Base-by-base conservation (phyloP, 2,113 vertebrate species). In the Origma solitaria region DNA sequence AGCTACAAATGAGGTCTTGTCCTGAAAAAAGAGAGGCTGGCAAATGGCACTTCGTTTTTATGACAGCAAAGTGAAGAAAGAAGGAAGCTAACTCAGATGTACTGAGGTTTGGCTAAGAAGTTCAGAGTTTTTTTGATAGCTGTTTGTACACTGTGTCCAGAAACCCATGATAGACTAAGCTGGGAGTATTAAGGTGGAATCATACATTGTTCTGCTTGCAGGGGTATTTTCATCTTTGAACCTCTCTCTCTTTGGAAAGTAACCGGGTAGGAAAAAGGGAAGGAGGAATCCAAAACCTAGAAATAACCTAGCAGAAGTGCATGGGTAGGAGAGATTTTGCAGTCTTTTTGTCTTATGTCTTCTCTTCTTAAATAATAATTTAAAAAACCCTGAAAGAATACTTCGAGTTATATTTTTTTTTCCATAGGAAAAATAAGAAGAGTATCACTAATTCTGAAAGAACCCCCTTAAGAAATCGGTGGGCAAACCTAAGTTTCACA, bases 1-100 rank as follows among this genome's bases (percentile, higher is more conserved):
- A 89, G 69, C 73, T 94, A 71, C 61, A 91, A 91, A 91, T 86
- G 77, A 92, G 93, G 65, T 89, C 91, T 91, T 91, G 81, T 84
- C 86, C 83, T 94, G 77, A 73, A 82, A 95, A 95, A 84, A 85
- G 90, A 47, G 15, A n/a, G n/a, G 31, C 86, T 95, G 83, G 60
- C 65, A 91, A 57, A 51, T 71, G 81, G 21, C 44, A 21, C 61
- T 89, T 92, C 0, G 0, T 78, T 95, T 91, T 92, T 61, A 15
- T 89, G 93, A 69, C 60, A 91, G 49, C 31, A 44, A n/a, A 53
- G 31, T 53, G 42, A 79, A 86, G 77, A 49, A 80, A 69, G 78
- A 30, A 75, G 77, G 58, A 83, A 72, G 61, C 65, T 86, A 79
- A 64, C 10, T 5, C 40, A 64, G 40, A 45, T 79, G 61, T 68